Percentiles rank a stretch among this genome's conserved stretches.
phyloP scores from a whole-genome alignment of 2,797 vertebrate genomes.

The Florisuga fusca region DNA sequence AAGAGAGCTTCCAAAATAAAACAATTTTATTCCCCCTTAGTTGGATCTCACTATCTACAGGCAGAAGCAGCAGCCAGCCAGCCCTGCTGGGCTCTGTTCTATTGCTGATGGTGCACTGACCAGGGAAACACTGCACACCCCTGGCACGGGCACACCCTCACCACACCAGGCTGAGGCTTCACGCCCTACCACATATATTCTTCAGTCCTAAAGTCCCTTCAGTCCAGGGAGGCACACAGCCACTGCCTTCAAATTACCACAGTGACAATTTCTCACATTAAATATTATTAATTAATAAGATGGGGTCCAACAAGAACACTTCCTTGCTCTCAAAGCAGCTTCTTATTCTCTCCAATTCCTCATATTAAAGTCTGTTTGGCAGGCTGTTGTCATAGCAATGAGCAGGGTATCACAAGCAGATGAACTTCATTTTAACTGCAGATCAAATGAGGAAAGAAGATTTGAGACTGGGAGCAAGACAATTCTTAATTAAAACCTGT shows the following conservation, averaged over 20 bases:
- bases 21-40: not conserved
- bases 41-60: not conserved
- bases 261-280: not conserved
- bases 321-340: not conserved
- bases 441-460: not conserved
- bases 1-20: not conserved
- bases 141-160: not conserved
- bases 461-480: not conserved
- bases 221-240: not conserved
- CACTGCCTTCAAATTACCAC: not conserved
- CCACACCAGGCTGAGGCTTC: accelerated
- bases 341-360: not conserved
- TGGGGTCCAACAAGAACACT: not conserved
- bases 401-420: slow-evolving; percentile 14
- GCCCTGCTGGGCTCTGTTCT: not conserved
- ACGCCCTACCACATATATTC: not conserved
- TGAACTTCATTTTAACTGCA: slow-evolving; percentile 1
- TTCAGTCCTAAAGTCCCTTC: not conserved
- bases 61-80: not conserved
- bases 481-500: slow-evolving; percentile 12
- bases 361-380: not conserved
- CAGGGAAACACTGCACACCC: accelerated
- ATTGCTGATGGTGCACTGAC: accelerated
- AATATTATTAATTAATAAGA: slow-evolving; percentile 1
- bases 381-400: slow-evolving; percentile 38